phyloP scores from a whole-genome alignment of 2,888 invertebrate species.

The Noctua janthina region DNA sequence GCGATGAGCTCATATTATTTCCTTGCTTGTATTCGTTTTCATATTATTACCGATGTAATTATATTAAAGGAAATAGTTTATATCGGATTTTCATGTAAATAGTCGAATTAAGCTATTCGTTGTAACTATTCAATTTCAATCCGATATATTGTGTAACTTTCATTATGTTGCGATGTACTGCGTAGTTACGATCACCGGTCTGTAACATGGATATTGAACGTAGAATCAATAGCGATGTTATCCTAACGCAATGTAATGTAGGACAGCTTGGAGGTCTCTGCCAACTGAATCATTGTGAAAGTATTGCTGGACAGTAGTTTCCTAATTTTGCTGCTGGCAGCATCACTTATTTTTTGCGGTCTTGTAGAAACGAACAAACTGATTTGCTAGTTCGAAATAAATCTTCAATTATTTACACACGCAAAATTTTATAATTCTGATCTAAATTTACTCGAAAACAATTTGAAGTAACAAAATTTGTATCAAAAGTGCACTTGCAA shows the following conservation, averaged over 20 bases:
- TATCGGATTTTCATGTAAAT: constrained; percentile 61
- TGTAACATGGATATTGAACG: constrained; percentile 41
- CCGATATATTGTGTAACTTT: constrained; percentile 42
- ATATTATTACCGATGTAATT: constrained; percentile 48
- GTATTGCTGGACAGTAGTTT: constrained; percentile 42
- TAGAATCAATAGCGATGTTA: constrained; percentile 45
- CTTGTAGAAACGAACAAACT: constrained; percentile 35
- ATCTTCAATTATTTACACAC: constrained; percentile 20
- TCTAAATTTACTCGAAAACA: constrained; percentile 30
- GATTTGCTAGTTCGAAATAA: constrained; percentile 24
- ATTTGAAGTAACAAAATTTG: constrained; percentile 44
- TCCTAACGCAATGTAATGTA: constrained; percentile 28
- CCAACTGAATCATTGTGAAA: constrained; percentile 38
- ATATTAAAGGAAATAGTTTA: constrained; percentile 44
- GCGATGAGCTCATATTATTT: constrained; percentile 49
- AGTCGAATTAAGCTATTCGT: constrained; percentile 51
- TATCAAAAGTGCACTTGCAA: constrained; percentile 58
- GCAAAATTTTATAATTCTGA: constrained; percentile 9
- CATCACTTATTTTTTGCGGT: constrained; percentile 57
- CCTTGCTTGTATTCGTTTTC: constrained; percentile 60
- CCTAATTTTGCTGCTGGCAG: constrained; percentile 60
- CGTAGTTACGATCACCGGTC: constrained; percentile 34
- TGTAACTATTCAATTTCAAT: constrained; percentile 51
- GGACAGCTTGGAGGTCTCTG: constrained; percentile 57
- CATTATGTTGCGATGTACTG: constrained; percentile 48